Percentiles rank a stretch among this genome's conserved stretches.
These are phyloP conservation scores for Raja brachyura DNA, from an alignment of 2,113 vertebrate species.

Conservation along the genomic window DNA sequence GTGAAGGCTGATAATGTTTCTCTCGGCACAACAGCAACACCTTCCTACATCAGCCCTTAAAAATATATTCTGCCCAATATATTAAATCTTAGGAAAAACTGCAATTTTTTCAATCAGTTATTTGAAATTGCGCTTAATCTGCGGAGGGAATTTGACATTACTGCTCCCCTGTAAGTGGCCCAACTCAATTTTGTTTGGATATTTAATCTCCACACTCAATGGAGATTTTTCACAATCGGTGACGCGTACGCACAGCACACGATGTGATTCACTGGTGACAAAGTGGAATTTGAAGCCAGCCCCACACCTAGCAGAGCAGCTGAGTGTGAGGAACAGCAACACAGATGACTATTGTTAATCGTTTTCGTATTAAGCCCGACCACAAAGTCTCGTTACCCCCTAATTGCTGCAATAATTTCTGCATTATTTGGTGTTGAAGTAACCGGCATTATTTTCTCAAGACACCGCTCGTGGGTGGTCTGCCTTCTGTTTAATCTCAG, in stretches of 20 bases:
- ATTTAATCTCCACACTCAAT: neutral
- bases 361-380: neutral
- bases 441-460: slow-evolving; percentile 28
- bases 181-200: neutral
- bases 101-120: neutral
- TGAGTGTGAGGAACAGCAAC: neutral
- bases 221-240: neutral
- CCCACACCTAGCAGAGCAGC: neutral
- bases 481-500: slow-evolving; percentile 20
- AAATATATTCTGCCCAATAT: neutral
- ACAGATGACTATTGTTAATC: slow-evolving; percentile 21
- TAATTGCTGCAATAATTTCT: slow-evolving; percentile 29
- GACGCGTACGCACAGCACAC: neutral
- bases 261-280: neutral
- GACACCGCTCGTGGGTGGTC: slow-evolving; percentile 23
- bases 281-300: neutral
- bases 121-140: slow-evolving; percentile 13
- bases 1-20: too few species aligned
- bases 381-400: slow-evolving; percentile 7
- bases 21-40: too few species aligned
- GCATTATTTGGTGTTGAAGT: slow-evolving; percentile 30
- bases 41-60: neutral
- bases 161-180: neutral
- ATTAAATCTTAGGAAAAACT: neutral
- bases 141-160: neutral